A percentile compares a stretch with the other conserved stretches of the same genome.
phyloP scores from a whole-genome alignment of 2,888 invertebrate genomes.

The Neoascia interrupta region DNA sequence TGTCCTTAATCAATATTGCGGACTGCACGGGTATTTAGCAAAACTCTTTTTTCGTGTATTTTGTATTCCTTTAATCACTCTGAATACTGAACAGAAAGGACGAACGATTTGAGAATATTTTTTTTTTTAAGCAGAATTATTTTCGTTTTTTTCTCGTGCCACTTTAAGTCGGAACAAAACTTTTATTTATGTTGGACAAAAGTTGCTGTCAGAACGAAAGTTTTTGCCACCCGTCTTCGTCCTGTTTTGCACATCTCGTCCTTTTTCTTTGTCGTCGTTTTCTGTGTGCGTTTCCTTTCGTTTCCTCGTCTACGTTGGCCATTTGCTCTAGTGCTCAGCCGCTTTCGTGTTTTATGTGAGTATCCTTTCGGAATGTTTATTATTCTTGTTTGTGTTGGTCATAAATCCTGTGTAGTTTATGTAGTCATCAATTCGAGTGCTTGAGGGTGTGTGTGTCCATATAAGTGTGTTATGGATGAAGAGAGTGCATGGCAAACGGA shows the following conservation, averaged over 20 bases:
- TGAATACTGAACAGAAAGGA: conserved; percentile 8
- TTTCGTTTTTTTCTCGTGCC: conserved; percentile 46
- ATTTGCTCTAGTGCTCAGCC: conserved; percentile 71
- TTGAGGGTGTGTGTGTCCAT: conserved; percentile 29
- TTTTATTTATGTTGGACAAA: conserved; percentile 79
- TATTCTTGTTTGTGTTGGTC: conserved; percentile 76
- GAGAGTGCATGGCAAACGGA: neutral
- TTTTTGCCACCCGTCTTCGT: conserved; percentile 74
- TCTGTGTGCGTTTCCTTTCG: conserved; percentile 63
- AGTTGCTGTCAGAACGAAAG: conserved; percentile 76
- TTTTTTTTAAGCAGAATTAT: conserved; percentile 27
- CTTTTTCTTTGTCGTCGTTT: conserved; percentile 68
- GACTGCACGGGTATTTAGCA: conserved; percentile 60
- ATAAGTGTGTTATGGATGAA: conserved; percentile 50
- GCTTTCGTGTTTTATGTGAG: conserved; percentile 69
- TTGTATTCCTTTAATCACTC: conserved; percentile 35
- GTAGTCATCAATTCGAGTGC: conserved; percentile 68
- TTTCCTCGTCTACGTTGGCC: conserved; percentile 68
- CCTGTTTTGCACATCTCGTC: conserved; percentile 66
- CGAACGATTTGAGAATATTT: conserved; percentile 39
- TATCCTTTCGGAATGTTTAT: conserved; percentile 70
- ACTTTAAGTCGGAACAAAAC: conserved; percentile 78
- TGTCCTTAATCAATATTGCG: conserved; percentile 64
- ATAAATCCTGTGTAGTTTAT: conserved; percentile 79
- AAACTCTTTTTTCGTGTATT: conserved; percentile 19